These are phyloP conservation scores for Macrophya alboannulata DNA, from an alignment of 2,888 invertebrate genomes.

Conservation along the genomic window DNA sequence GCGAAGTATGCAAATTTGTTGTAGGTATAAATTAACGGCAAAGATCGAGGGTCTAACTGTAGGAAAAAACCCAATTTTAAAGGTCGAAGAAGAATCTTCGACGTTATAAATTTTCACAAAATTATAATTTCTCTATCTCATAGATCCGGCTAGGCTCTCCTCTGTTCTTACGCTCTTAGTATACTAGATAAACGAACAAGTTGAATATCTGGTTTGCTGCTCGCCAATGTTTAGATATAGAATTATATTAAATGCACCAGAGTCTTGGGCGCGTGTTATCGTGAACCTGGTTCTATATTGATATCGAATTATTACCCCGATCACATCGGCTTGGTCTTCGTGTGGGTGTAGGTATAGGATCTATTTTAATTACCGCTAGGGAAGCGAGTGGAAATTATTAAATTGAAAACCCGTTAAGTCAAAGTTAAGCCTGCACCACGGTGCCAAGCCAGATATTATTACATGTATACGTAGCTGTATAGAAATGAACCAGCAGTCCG, in stretches of 20 bases:
- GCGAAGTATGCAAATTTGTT: constrained; percentile 35
- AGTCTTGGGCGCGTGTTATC: not conserved
- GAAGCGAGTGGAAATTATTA: constrained; percentile 5
- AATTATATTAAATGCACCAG: not conserved
- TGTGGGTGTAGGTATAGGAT: not conserved
- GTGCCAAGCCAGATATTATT: constrained; percentile 4
- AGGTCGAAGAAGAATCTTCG: not conserved
- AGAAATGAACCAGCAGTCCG: not conserved
- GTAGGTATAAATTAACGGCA: constrained; percentile 22
- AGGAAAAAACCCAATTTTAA: not conserved
- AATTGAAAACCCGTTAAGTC: constrained; percentile 20
- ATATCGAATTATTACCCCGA: constrained; percentile 20
- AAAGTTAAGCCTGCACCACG: not conserved
- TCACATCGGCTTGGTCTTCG: not conserved
- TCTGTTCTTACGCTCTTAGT: not conserved
- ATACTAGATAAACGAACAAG: not conserved
- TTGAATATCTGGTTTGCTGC: not conserved
- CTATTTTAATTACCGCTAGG: constrained; percentile 6
- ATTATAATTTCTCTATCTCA: not conserved
- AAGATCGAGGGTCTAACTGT: constrained; percentile 31
- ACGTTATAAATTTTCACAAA: not conserved
- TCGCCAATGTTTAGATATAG: not conserved
- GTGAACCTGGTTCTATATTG: not conserved
- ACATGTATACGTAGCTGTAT: not conserved
- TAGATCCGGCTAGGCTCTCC: not conserved